Base-by-base conservation (phyloP, 2,797 vertebrate species). In the Harpagifer antarcticus region DNA sequence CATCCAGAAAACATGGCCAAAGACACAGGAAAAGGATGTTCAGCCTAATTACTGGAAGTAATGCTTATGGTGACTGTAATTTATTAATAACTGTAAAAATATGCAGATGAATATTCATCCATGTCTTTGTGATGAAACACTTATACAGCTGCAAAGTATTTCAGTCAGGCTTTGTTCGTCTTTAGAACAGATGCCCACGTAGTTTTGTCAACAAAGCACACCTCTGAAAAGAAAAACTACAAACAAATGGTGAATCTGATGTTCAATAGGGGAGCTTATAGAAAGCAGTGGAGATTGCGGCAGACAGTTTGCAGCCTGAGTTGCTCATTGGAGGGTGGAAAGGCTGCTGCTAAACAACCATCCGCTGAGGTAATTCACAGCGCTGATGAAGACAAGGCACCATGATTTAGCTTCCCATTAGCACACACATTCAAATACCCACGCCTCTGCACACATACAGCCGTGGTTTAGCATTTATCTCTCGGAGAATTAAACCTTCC, bases 1-100 rank as follows among this genome's bases (percentile, higher is more conserved):
- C 14, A 68, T 79, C 65, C 64, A 68, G 64, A 63, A 71, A 79
- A 79, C 68, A 76, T 72, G 58, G 59, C 7, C 16, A 79, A 71
- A 75, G 10, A 63, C 12, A 9, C 58, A 66, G 47, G 76, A 72
- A 48, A 72, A 13, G 3, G 20, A 74, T 81, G 81, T 74, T 78
- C 53, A 64, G 57, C 16, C 70, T 84, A 85, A 89, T 79, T 82
- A 82, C 60, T 33, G 33, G 63, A 66, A 74, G 56, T 55, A 74
- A 73, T 47, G 43, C 37, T 55, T 45, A 65, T 65, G 67, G 70
- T 67, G 56, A 72, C 45, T 72, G 52, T 84, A 78, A 89, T 86
- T 87, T 86, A 87, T 90, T 86, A 81, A 89, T 74, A 82, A 68
- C 62, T 64, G 84, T 66, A 79, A 82, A 88, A 83, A 86, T 88